These are phyloP conservation scores for Drosophila chauvacae DNA, from an alignment of 1,140 invertebrate species.

Conservation along the genomic window DNA sequence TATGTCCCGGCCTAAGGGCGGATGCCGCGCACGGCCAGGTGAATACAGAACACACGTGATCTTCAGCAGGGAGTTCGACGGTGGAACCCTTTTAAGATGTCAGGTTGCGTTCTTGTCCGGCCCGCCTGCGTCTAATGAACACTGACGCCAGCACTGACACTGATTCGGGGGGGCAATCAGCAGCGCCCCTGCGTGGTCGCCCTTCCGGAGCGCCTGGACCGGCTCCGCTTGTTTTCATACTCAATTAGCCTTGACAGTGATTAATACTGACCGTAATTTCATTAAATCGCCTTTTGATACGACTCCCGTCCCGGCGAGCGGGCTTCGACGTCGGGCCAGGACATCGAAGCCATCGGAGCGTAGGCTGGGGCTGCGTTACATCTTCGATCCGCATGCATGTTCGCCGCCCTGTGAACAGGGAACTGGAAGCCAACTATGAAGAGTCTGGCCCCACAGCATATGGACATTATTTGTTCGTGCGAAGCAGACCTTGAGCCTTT, in stretches of 20 bases:
- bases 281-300: constrained; percentile 79
- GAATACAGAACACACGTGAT: constrained; percentile 7
- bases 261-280: constrained; percentile 82
- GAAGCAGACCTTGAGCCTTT: background rate
- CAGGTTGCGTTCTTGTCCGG: constrained; percentile 60
- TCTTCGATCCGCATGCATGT: constrained; percentile 3
- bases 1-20: constrained; percentile 25
- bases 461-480: background rate
- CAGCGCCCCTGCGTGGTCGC: constrained; percentile 5
- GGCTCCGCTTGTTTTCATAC: constrained; percentile 70
- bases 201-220: constrained; percentile 1
- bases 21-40: background rate
- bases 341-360: constrained; percentile 10
- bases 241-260: constrained; percentile 80
- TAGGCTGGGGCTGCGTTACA: constrained; percentile 46
- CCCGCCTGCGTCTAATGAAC: constrained; percentile 60
- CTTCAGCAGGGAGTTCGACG: constrained; percentile 3
- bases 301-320: constrained; percentile 8
- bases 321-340: background rate
- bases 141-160: constrained; percentile 59
- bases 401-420: background rate
- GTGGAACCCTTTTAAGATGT: constrained; percentile 76
- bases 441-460: background rate
- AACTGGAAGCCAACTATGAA: background rate
- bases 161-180: constrained; percentile 39